Conservation (phyloP, 2,797 vertebrate genomes). For the Morus bassanus region DNA sequence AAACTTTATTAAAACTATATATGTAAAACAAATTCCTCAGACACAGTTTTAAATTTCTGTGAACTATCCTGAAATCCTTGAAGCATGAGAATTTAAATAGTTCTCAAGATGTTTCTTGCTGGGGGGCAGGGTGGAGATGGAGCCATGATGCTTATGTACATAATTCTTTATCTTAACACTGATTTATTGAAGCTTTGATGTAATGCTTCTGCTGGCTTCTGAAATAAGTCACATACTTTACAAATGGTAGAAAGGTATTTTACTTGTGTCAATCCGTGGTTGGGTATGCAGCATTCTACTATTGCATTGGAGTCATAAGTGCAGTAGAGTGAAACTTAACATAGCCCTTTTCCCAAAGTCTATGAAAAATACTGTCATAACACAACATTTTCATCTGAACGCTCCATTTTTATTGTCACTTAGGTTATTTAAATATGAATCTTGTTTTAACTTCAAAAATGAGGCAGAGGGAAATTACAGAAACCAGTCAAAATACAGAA, state of each 20-base stretch:
- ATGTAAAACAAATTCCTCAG: conserved; percentile 1
- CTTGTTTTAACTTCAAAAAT: neutral
- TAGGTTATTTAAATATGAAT: neutral
- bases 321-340: neutral
- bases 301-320: neutral
- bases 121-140: conserved; percentile 24
- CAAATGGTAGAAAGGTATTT: neutral
- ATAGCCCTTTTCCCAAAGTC: neutral
- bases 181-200: conserved; percentile 32
- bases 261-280: neutral
- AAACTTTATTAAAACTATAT: neutral
- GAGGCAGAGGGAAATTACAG: neutral
- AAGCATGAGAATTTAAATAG: conserved; percentile 23
- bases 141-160: conserved; percentile 1
- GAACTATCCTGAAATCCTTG: neutral
- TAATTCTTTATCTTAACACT: neutral
- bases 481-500: neutral
- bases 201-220: neutral
- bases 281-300: neutral
- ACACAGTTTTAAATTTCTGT: neutral
- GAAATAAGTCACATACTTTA: neutral
- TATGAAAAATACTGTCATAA: neutral
- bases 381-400: neutral
- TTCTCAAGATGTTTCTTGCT: conserved; percentile 40
- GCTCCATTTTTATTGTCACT: neutral